These are phyloP conservation scores for Haemorhous mexicanus DNA, from an alignment of 2,113 vertebrate genomes.

Conservation along the genomic window DNA sequence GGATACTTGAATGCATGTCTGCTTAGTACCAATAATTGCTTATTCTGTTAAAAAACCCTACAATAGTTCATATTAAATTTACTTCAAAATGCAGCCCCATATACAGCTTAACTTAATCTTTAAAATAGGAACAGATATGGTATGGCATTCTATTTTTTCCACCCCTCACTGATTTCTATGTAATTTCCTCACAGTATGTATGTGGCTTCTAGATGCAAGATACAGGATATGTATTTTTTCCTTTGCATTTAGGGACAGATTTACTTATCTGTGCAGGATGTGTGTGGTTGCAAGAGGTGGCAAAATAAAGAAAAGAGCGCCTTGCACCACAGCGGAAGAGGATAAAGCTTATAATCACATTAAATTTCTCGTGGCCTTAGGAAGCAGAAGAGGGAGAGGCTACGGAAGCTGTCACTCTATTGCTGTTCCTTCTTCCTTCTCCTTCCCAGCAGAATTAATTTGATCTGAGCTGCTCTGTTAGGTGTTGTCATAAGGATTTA, in stretches of 20 bases:
- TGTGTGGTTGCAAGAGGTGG: neutral
- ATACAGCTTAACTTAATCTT: neutral
- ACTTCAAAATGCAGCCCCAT: neutral
- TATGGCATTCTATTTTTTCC: neutral
- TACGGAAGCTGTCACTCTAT: neutral
- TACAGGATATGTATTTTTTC: neutral
- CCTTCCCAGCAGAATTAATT: neutral
- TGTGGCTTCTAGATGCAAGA: neutral
- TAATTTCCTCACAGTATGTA: neutral
- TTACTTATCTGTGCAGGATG: neutral
- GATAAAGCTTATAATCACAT: neutral
- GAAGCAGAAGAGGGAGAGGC: neutral
- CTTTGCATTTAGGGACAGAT: neutral
- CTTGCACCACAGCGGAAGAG: neutral
- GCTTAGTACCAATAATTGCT: neutral
- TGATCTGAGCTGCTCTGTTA: neutral
- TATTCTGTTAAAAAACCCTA: neutral
- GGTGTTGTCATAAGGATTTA: neutral
- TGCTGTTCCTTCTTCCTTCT: neutral
- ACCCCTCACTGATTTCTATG: neutral
- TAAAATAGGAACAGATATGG: neutral
- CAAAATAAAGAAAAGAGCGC: neutral
- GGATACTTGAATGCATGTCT: neutral
- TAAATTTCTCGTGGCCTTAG: neutral
- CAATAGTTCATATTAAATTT: neutral